These are phyloP conservation scores for Stylophora pistillata DNA, from an alignment of 64 coral and sea anemone genomes.

Conservation along the genomic window DNA sequence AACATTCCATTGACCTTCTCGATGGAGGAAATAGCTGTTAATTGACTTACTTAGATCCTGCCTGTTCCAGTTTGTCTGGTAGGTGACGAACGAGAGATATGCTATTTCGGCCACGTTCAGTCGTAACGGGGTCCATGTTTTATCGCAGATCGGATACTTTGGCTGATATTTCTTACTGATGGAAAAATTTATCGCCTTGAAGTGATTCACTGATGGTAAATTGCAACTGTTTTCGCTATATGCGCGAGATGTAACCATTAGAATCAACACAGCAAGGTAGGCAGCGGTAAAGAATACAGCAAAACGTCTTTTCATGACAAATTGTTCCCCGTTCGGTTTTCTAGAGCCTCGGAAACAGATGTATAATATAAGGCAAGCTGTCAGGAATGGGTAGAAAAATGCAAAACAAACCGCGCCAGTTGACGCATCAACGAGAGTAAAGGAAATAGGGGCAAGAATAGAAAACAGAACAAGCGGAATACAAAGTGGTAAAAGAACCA, in stretches of 20 bases:
- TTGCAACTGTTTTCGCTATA: neutral
- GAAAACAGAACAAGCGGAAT: constrained; percentile 30
- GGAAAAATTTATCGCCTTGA: no score
- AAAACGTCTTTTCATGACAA: constrained; percentile 63
- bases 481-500: neutral
- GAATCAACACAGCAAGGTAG: constrained; percentile 4
- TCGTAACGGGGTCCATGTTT: constrained; percentile 41
- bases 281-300: constrained; percentile 42
- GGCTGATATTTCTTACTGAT: neutral
- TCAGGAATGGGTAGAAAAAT: constrained; percentile 63
- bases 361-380: constrained; percentile 51
- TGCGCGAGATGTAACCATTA: neutral
- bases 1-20: constrained; percentile 39
- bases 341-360: constrained; percentile 40
- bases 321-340: constrained; percentile 37
- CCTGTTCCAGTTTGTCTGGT: constrained; percentile 36
- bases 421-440: constrained; percentile 31
- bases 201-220: constrained; percentile 12
- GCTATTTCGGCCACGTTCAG: constrained; percentile 66
- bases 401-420: constrained; percentile 49
- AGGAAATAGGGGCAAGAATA: constrained; percentile 57
- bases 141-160: constrained; percentile 67
- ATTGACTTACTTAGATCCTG: neutral
- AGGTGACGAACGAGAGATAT: constrained; percentile 49
- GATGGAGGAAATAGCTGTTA: constrained; percentile 49